Conservation (phyloP, 1,140 invertebrate species). For the Agrypnia vestita region DNA sequence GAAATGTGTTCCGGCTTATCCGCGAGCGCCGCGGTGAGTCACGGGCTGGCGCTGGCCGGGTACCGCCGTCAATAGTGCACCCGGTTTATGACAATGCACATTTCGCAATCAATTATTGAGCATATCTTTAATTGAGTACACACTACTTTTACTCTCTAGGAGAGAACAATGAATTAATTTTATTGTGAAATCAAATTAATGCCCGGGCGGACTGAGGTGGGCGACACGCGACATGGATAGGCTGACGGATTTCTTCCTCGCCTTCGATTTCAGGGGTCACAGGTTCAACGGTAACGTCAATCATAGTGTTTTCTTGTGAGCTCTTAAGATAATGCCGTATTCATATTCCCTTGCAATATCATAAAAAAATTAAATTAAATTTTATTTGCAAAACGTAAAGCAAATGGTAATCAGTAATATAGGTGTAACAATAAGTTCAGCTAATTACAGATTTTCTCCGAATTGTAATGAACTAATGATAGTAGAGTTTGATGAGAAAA, state of each 20-base stretch:
- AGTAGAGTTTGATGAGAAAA: too few species aligned
- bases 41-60: neutral
- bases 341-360: too few species aligned
- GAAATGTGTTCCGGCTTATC: conserved; percentile 45
- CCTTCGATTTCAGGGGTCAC: conserved; percentile 18
- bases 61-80: conserved; percentile 12
- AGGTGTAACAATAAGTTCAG: too few species aligned
- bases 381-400: too few species aligned
- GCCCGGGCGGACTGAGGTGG: neutral
- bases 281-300: conserved; percentile 29
- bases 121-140: conserved; percentile 22
- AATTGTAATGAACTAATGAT: too few species aligned
- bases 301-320: neutral
- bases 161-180: neutral
- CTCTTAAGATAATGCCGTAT: too few species aligned
- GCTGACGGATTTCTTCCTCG: neutral
- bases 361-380: too few species aligned
- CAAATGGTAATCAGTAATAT: too few species aligned
- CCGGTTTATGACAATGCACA: conserved; percentile 26
- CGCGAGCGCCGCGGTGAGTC: conserved; percentile 25
- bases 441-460: too few species aligned
- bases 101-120: conserved; percentile 7
- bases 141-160: neutral
- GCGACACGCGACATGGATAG: neutral
- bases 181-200: neutral